phyloP scores from a whole-genome alignment of 2,888 invertebrate genomes.

The Melieria crassipennis region DNA sequence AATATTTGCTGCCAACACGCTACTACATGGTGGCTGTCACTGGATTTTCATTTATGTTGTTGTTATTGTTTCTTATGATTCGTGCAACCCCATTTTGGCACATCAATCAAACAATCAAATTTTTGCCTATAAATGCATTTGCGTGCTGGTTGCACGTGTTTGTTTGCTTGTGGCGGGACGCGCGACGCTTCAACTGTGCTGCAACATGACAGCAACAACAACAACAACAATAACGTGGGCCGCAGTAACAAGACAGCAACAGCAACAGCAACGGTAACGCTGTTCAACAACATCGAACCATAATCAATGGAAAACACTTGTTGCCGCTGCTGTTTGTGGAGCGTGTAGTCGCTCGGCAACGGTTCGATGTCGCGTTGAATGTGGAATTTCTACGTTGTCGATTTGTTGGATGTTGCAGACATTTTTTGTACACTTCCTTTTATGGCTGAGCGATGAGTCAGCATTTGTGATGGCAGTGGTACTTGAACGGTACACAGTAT shows the following conservation, averaged over 20 bases:
- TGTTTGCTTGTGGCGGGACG: too few relatives aligned
- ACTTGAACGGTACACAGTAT: too few relatives aligned
- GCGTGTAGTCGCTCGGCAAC: constrained; percentile 12
- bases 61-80: neutral
- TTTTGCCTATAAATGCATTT: neutral
- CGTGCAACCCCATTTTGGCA: constrained; percentile 24
- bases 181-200: neutral
- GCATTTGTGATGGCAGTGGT: too few relatives aligned
- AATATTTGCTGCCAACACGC: too few relatives aligned
- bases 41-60: too few relatives aligned
- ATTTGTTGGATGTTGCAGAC: neutral
- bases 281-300: constrained; percentile 11
- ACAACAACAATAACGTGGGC: neutral
- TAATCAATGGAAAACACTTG: constrained; percentile 27
- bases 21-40: too few relatives aligned
- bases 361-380: constrained; percentile 13
- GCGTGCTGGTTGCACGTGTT: too few relatives aligned
- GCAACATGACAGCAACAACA: constrained; percentile 20
- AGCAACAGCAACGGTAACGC: constrained; percentile 20
- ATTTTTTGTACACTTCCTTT: too few relatives aligned
- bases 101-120: constrained; percentile 28
- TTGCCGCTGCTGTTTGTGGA: constrained; percentile 11
- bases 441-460: too few relatives aligned
- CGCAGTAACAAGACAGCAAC: constrained; percentile 6
- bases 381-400: constrained; percentile 17